Percentiles rank a stretch among this genome's conserved stretches.
phyloP scores from a whole-genome alignment of 1,140 invertebrate genomes.

The Drosophila ananassae region DNA sequence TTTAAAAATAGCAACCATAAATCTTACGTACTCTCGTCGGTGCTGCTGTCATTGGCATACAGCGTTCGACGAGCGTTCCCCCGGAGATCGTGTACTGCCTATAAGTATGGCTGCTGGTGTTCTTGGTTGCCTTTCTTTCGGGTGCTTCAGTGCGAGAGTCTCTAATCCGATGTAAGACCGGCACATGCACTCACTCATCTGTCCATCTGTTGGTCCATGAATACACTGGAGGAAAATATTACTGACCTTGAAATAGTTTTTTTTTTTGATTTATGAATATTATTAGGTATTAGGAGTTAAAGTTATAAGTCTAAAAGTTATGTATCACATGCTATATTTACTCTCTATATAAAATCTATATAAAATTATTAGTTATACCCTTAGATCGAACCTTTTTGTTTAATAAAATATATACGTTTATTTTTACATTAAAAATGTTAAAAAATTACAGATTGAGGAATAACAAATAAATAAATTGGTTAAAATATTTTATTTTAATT shows the following conservation, averaged over 20 bases:
- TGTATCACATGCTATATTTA: no score
- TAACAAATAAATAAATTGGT: no score
- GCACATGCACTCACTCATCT: conserved; percentile 67
- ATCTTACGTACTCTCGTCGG: conserved; percentile 63
- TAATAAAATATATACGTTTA: no score
- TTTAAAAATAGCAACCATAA: conserved; percentile 82
- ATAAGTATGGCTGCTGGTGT: conserved; percentile 6
- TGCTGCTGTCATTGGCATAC: conserved; percentile 42
- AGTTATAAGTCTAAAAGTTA: no score
- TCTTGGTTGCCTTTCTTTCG: conserved; percentile 5
- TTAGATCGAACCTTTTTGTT: no score
- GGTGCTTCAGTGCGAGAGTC: conserved; percentile 26
- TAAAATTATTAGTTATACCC: no score
- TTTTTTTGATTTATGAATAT: no score
- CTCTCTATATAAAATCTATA: no score
- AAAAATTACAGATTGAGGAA: no score
- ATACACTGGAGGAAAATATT: conserved; percentile 17
- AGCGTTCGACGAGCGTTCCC: conserved; percentile 51
- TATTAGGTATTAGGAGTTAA: no score
- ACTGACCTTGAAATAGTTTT: background rate
- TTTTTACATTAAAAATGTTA: no score
- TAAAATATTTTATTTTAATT: no score
- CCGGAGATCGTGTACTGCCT: conserved; percentile 13
- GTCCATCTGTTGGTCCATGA: conserved; percentile 38
- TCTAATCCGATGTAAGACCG: conserved; percentile 49